Percentiles rank a stretch among this genome's conserved stretches.
phyloP scores from a whole-genome alignment of 2,888 invertebrate genomes.

The Trachelus stipa region DNA sequence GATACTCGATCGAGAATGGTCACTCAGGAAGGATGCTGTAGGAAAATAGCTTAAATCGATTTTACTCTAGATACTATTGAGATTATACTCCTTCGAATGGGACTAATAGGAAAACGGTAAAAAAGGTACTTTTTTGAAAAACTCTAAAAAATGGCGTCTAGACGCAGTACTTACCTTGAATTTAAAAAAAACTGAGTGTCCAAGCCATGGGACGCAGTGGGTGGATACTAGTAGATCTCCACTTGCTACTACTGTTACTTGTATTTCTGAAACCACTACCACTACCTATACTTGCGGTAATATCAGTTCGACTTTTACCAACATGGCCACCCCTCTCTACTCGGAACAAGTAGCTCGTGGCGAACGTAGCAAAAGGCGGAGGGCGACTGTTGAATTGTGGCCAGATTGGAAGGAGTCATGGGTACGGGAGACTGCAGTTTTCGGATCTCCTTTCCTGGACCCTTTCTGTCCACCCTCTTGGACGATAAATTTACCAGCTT shows the following conservation, averaged over 20 bases:
- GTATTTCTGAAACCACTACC: not conserved
- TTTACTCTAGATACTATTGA: no score
- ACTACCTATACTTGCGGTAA: not conserved
- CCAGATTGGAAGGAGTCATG: conserved; percentile 29
- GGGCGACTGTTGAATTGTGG: conserved; percentile 40
- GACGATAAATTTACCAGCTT: conserved; percentile 56
- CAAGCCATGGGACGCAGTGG: no score
- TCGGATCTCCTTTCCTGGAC: conserved; percentile 39
- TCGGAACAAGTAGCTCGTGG: conserved; percentile 1
- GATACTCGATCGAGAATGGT: no score
- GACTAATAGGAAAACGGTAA: no score
- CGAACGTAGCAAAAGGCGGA: conserved; percentile 9
- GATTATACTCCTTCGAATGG: no score
- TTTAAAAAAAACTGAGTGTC: no score
- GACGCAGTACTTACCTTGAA: no score
- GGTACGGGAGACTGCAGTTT: conserved; percentile 34
- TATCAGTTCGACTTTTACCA: not conserved
- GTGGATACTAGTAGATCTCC: no score
- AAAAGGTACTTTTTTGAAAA: no score
- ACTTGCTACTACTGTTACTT: not conserved
- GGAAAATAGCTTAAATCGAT: no score
- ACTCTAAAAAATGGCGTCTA: no score
- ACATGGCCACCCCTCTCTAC: not conserved
- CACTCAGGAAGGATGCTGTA: no score
- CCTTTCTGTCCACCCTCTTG: conserved; percentile 24